These are phyloP conservation scores for Anguilla obscura DNA, from an alignment of 2,797 vertebrate genomes.

Conservation along the genomic window DNA sequence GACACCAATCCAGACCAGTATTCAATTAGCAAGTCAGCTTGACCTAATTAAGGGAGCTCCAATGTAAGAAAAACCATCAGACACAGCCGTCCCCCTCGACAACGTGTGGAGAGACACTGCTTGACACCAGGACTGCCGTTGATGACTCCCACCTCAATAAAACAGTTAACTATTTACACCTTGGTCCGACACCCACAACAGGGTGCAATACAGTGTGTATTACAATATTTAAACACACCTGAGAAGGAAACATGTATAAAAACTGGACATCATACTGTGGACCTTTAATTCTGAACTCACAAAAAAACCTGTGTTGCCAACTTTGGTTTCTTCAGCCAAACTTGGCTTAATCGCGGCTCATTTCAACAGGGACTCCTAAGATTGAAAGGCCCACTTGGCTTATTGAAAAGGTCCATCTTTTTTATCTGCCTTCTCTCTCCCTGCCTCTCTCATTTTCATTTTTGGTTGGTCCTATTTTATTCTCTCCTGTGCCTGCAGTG, in stretches of 20 bases:
- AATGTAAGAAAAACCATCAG: background rate
- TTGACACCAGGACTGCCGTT: background rate
- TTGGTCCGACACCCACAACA: background rate
- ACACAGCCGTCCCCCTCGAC: background rate
- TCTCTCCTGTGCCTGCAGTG: background rate
- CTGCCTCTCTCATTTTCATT: background rate
- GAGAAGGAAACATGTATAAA: background rate
- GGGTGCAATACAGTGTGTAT: conserved; percentile 1
- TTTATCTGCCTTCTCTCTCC: background rate
- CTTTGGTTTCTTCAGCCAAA: background rate
- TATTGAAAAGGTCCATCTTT: background rate
- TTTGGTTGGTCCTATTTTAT: background rate
- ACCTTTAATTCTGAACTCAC: background rate
- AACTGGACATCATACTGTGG: background rate
- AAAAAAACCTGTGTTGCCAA: background rate
- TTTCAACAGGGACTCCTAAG: background rate
- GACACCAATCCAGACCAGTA: background rate
- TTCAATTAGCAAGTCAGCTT: background rate
- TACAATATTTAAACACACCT: background rate
- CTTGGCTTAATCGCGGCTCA: background rate
- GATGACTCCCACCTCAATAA: background rate
- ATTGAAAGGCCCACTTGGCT: background rate
- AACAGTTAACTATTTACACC: conserved; percentile 2
- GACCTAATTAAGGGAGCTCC: background rate
- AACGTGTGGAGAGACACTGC: background rate